Evolutionary conservation across 2,888 invertebrate species (phyloP).

Genomic region (Oasisia sp.): DNA sequence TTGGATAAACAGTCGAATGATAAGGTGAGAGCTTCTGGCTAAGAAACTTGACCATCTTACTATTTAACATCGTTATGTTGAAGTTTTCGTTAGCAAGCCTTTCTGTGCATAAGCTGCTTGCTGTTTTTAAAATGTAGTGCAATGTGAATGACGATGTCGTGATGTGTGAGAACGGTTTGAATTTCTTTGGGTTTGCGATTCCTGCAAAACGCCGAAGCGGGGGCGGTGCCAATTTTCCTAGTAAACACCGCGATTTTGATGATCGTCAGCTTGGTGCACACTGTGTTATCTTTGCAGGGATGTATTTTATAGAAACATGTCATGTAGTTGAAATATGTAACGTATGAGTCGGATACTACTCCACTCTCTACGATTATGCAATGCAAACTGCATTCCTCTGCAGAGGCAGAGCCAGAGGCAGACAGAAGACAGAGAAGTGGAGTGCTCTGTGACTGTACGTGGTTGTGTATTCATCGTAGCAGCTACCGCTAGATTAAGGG

Average conservation of each 20-base stretch:
- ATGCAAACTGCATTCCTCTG: too few species aligned
- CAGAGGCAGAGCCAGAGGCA: too few species aligned
- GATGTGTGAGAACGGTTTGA: background rate
- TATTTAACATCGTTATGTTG: background rate
- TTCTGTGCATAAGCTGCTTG: background rate
- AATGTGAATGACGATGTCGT: background rate
- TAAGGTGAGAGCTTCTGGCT: background rate
- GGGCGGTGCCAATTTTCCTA: constrained; percentile 8
- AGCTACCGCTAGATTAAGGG: too few species aligned
- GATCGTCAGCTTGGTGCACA: background rate
- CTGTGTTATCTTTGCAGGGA: background rate
- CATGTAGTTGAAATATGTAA: background rate
- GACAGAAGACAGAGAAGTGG: too few species aligned
- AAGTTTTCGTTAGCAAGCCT: background rate
- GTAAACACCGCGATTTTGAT: background rate
- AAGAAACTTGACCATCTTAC: background rate
- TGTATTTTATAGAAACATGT: background rate
- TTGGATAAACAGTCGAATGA: background rate
- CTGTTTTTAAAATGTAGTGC: background rate
- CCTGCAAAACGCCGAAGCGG: background rate
- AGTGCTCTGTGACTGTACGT: too few species aligned
- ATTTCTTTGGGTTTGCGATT: background rate
- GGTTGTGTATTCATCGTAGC: too few species aligned
- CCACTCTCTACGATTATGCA: background rate
- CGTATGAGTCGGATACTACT: background rate